Conservation (phyloP, 2,797 vertebrate genomes). For the Myotis vivesi region DNA sequence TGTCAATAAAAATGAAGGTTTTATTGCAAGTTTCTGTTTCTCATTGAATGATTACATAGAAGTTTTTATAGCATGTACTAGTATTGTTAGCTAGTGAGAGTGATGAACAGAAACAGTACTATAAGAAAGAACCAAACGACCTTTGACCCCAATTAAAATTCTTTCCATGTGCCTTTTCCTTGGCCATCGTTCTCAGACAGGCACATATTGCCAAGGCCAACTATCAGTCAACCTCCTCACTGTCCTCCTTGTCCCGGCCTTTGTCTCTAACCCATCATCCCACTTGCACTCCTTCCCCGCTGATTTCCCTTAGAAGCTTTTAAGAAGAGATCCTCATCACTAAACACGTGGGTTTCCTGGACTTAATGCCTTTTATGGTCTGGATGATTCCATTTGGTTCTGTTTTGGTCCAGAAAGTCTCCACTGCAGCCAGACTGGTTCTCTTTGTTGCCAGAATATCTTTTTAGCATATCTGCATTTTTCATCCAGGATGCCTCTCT, state of each 20-base stretch:
- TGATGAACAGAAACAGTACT: not conserved
- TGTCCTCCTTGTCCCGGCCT: too few species aligned
- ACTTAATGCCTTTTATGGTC: not conserved
- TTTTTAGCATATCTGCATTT: not conserved
- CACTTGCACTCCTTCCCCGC: not conserved
- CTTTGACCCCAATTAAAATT: not conserved
- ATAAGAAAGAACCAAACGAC: not conserved
- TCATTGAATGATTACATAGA: not conserved
- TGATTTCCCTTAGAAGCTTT: constrained; percentile 15
- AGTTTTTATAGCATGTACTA: not conserved
- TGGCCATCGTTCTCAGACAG: not conserved
- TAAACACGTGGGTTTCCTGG: not conserved
- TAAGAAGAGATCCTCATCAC: not conserved
- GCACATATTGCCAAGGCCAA: not conserved
- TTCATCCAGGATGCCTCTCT: not conserved
- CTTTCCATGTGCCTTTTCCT: not conserved
- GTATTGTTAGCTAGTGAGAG: not conserved
- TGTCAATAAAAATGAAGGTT: not conserved
- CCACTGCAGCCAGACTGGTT: not conserved
- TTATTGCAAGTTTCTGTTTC: not conserved
- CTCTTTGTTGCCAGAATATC: not conserved
- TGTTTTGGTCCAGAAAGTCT: not conserved
- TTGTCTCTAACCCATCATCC: not conserved
- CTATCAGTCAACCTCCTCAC: not conserved
- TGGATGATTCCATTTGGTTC: not conserved